Conservation (phyloP, 2,888 invertebrate genomes). For the Acronicta leporina region DNA sequence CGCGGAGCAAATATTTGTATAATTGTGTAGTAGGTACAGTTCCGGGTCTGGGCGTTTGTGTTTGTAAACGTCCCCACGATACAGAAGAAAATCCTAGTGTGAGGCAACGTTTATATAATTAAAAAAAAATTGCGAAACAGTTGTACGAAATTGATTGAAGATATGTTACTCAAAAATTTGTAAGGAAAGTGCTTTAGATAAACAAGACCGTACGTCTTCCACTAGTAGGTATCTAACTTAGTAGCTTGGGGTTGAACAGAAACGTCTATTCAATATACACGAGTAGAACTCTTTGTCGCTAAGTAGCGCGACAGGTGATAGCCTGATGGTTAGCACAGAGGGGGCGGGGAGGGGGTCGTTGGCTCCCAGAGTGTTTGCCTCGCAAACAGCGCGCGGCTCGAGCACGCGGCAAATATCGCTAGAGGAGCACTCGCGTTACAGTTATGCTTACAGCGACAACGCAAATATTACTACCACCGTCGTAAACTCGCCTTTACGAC, state of each 20-base stretch:
- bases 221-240: not conserved
- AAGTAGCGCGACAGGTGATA: slow-evolving; percentile 59
- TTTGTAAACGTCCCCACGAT: too few relatives aligned
- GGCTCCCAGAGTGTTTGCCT: slow-evolving; percentile 70
- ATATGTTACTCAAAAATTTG: not conserved
- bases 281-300: slow-evolving; percentile 29
- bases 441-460: slow-evolving; percentile 67
- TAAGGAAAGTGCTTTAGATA: not conserved
- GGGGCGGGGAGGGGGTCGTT: slow-evolving; percentile 27
- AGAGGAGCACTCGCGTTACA: slow-evolving; percentile 72
- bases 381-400: slow-evolving; percentile 78
- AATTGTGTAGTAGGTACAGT: too few relatives aligned
- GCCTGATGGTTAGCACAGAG: slow-evolving; percentile 33
- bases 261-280: slow-evolving; percentile 15
- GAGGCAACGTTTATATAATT: too few relatives aligned
- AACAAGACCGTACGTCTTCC: not conserved
- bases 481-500: slow-evolving; percentile 58
- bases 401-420: slow-evolving; percentile 80
- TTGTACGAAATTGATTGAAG: too few relatives aligned
- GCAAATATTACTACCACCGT: slow-evolving; percentile 68
- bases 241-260: not conserved
- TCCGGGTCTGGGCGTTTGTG: too few relatives aligned
- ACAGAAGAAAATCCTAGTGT: too few relatives aligned
- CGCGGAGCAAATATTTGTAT: too few relatives aligned
- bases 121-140: too few relatives aligned